Evolutionary conservation across 2,113 vertebrate genomes (phyloP), one percentile per base, ranked within the genome.

Genomic region (Erpornis zantholeuca): DNA sequence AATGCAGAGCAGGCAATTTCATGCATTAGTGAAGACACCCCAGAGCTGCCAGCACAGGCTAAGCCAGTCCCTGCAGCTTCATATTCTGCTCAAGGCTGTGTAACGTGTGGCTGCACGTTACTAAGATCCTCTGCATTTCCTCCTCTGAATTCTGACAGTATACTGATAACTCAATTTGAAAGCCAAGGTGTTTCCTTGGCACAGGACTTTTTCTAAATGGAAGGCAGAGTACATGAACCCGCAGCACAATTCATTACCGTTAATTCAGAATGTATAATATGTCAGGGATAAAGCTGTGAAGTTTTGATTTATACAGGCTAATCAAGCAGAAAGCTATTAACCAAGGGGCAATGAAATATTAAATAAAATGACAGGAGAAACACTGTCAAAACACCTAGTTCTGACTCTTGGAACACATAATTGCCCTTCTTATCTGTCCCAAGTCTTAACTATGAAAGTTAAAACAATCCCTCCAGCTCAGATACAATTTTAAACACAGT

Each of bases 291-390:
- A 96, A 92, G 84, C 84, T 0, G 0, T 82, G 86, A 92, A 65
- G 40, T 68, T 91, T 56, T 95, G 89, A 96, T 96, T 96, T 96
- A 65, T 78, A 76, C 25, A 65, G 78, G 82, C 78, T 95, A 95
- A 96, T 96, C 89, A 96, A 85, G 84, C 84, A 87, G 82, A 97
- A 95, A 95, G 69, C 88, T 92, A 92, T 96, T 96, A 96, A 94
- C 81, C 0, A 0, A 60, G 45, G 60, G 68, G 91, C 91, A 94
- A 87, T 31, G 78, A 61, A 72, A 91, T 95, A 87, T 90, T 94
- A 89, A 94, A 92, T 96, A 91, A 94, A 91, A 60, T 80, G 66
- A 85, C 70, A 85, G 65, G 63, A 88, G 86, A 90, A 97, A 82
- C 64, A 68, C 45, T 85, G 38, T 91, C 87, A 96, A 68, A 87